Evolutionary conservation across 2,888 invertebrate genomes (phyloP).

Genomic region (Anticlea derivata): DNA sequence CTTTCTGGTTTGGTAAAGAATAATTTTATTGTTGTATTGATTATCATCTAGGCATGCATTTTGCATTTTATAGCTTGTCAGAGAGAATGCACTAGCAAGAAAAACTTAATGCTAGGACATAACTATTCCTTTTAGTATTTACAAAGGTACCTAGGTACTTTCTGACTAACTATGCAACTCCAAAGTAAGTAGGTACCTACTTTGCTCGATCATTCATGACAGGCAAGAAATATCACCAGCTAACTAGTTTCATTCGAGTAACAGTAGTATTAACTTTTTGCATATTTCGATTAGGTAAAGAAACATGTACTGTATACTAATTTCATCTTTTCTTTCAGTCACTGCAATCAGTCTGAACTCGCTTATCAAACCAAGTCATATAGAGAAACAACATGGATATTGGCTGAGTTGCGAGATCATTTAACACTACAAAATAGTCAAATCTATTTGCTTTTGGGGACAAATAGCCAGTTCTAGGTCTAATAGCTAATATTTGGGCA

Average conservation of each 20-base stretch:
- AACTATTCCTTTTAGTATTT: no score
- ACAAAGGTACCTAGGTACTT: background rate
- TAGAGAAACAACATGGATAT: constrained; percentile 44
- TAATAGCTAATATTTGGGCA: no score
- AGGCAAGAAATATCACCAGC: background rate
- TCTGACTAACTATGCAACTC: background rate
- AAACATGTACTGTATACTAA: background rate
- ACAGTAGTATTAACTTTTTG: no score
- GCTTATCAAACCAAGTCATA: background rate
- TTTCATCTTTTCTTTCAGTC: background rate
- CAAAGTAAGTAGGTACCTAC: no score
- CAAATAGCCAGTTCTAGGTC: background rate
- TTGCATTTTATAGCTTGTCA: constrained; percentile 3
- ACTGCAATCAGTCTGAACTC: constrained; percentile 8
- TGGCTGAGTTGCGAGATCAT: constrained; percentile 25
- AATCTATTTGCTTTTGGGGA: constrained; percentile 15
- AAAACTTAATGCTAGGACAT: no score
- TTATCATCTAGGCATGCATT: constrained; percentile 37
- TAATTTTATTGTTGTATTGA: constrained; percentile 29
- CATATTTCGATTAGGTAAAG: no score
- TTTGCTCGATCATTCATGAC: no score
- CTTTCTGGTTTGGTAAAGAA: constrained; percentile 33
- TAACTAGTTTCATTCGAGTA: no score
- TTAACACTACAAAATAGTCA: constrained; percentile 6
- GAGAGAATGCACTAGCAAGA: constrained; percentile 3